Base-by-base conservation (phyloP, 2,113 vertebrate genomes). In the Felis chaus region DNA sequence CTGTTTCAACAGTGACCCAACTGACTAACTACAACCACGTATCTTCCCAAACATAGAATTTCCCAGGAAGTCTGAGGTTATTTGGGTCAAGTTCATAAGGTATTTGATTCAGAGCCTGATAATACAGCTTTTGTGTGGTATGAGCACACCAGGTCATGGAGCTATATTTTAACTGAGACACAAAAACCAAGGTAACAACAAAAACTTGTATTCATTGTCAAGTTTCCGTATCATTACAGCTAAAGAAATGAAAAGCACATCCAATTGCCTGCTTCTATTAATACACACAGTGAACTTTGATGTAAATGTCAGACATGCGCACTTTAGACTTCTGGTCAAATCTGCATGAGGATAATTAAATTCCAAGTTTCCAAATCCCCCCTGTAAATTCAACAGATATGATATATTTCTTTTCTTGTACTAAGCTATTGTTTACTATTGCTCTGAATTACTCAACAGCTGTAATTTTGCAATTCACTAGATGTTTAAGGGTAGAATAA, bases 321-420 rank as follows among this genome's bases (percentile, higher is more conserved):
- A 95, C 65, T 88, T 94, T 89, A 97, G 88, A 80, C 87, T 96
- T 93, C 94, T 94, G 95, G 97, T 96, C 95, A 97, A 89, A 97
- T 97, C 74, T 98, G 85, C 95, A 95, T 86, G 76, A 65, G 36
- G 81, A 83, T 97, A 95, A 98, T 97, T 97, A 97, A 96, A 97
- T 93, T 97, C 73, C 12, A 33, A 97, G 61, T 92, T 98, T 90
- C 92, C 25, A 82, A 96, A 94, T 97, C 80, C 88, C 80, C 53
- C 92, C 84, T 95, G 69, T 82, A 96, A 94, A 95, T 85, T 92
- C 65, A 96, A 69, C 87, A 95, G 76, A 81, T 78, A 91, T 14
- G 63, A 90, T 93, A 33, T 73, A 95, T 89, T 95, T 95, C 92
- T 97, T 66, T 95, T 78, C 95, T 50, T 68, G 18, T 88, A 94